Percentiles rank a stretch among this genome's conserved stretches.
Conservation (phyloP, 1,140 invertebrate species). For the Cydia strobilella region DNA sequence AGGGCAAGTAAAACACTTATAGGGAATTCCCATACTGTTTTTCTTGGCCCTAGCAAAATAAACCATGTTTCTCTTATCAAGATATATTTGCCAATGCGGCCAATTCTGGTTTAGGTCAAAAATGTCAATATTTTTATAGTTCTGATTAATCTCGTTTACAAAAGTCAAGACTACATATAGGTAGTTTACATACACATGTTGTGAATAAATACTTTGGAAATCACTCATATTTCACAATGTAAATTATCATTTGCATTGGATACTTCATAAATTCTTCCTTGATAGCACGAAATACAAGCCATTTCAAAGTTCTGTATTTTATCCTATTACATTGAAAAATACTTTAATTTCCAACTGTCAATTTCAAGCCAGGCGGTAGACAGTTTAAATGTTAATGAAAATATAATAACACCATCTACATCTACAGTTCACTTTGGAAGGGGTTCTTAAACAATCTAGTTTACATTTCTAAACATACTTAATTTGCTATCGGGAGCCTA, state of each 20-base stretch:
- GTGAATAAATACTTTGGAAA: too few relatives aligned
- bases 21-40: too few relatives aligned
- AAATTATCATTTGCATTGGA: not conserved
- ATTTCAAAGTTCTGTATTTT: not conserved
- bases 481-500: slow-evolving; percentile 1
- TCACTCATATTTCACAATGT: not conserved
- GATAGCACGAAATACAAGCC: not conserved
- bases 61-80: too few relatives aligned
- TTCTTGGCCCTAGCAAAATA: too few relatives aligned
- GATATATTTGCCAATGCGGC: not conserved
- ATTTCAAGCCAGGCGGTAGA: slow-evolving; percentile 16
- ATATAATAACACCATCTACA: not conserved
- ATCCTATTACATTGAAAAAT: not conserved
- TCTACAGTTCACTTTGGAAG: slow-evolving; percentile 29
- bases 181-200: too few relatives aligned
- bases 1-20: too few relatives aligned
- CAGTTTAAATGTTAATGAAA: slow-evolving; percentile 7
- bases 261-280: not conserved
- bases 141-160: not conserved
- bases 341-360: not conserved
- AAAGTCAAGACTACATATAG: not conserved
- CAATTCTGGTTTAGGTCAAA: not conserved
- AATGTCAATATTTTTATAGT: not conserved
- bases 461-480: slow-evolving; percentile 14
- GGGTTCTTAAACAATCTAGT: slow-evolving; percentile 8